Base-by-base conservation (phyloP, 2,797 vertebrate genomes). In the Mus minutoides region DNA sequence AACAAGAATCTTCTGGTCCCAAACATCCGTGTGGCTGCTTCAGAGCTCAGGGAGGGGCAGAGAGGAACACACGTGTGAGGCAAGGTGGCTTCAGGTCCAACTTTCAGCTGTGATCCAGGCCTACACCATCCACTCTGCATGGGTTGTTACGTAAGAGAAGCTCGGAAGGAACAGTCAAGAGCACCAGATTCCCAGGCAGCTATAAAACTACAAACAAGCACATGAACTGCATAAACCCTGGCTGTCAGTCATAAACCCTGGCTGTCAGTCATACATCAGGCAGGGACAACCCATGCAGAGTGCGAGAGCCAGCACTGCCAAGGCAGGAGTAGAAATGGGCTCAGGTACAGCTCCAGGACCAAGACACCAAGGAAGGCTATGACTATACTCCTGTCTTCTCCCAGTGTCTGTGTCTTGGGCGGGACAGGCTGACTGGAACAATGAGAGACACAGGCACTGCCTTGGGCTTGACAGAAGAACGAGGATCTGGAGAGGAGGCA, bases 321-420 rank as follows among this genome's bases (percentile, higher is more conserved):
- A 17, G 2, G 26, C 37, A 31, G 26, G 3, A 10, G n/a, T 11
- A 19, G 29, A 54, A n/a, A 16, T 12, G 13, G 2, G 67, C 75
- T 75, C 83, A 13, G 14, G 43, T 1, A 4, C 40, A 4, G 56
- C n/a, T 2, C 49, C 58, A 6, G 0, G 69, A 11, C 0, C 0
- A 0, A 3, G 46, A 90, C 4, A 0, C 26, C 6, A 6, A 34
- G 64, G 71, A 64, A 19, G 0, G n/a, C 58, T 16, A 12, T 14
- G 29, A 43, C 4, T 2, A 19, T 16, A 60, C 2, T 29, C 3
- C 31, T 64, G 29, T 8, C 43, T 92, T 0, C 3, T 75, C 26
- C 76, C 62, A n/a, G 12, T 54, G 52, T 29, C 80, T n/a, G 77
- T 80, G 43, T 40, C 77, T 90, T n/a, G n/a, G 12, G 16, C 52